Evolutionary conservation across 2,888 invertebrate species (phyloP), one percentile per base, ranked within the genome.

Genomic region (Platycheirus rosarum): DNA sequence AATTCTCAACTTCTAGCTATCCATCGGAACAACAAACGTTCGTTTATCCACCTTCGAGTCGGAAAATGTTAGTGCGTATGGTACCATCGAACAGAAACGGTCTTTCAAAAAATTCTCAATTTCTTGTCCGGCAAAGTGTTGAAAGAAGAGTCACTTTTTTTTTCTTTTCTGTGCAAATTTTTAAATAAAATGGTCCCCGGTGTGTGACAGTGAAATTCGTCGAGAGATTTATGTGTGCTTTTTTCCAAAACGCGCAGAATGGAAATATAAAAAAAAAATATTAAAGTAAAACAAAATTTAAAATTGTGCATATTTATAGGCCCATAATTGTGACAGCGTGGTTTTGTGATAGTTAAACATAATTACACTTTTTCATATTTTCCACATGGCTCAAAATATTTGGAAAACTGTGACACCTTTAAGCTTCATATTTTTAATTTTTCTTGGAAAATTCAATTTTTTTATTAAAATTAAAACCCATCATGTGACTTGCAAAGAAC

Each of bases 61-160:
- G 40, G 76, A 76, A 65, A 71, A 70, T 42, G 37, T 80, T 66
- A 82, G 82, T 82, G 76, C 82, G 82, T 82, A 77, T 68, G 71
- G 63, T 76, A 48, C 76, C 80, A 80, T 70, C 76, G 70, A 70
- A 70, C 80, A 62, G 70, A 63, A 66, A 82, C 77, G 82, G 77
- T 82, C 71, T 49, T 53, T 55, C 42, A 23, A 11, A 40, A 23
- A 14, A 55, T 16, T 26, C 20, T 51, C 62, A 29, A 62, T 51
- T 49, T 40, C 48, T 49, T 40, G 23, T 51, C 42, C 18, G 57
- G 76, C n/a, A n/a, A n/a, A n/a, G 29, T 65, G 46, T 70, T 46
- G 73, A 73, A 48, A 26, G 13, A 55, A 69, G 16, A 63, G 29
- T 4, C 9, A 26, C n/a, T 49, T 62, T 55, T 7, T 23, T 60